Conservation (phyloP, 2,797 vertebrate species). For the Sorex maritimensis region DNA sequence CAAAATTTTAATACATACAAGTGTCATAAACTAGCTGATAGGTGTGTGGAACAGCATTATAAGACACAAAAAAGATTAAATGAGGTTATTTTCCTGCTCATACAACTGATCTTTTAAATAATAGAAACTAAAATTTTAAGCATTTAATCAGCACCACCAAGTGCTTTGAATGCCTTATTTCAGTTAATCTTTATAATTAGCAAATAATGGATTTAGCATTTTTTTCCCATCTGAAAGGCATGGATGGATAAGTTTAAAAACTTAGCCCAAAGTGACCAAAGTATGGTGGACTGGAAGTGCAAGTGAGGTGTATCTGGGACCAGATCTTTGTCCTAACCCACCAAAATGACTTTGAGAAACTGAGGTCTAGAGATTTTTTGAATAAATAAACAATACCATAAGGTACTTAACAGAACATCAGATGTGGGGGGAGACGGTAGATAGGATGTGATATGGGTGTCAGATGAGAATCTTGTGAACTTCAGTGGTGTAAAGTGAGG, state of each 20-base stretch:
- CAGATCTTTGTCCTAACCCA: background rate
- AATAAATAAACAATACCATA: background rate
- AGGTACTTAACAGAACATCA: too few species aligned
- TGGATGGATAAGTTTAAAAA: background rate
- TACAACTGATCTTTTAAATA: slow-evolving; percentile 7
- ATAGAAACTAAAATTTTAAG: background rate
- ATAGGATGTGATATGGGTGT: too few species aligned
- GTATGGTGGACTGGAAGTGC: background rate
- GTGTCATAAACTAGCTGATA: slow-evolving; percentile 29
- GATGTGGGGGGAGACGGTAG: too few species aligned
- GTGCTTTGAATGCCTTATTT: background rate
- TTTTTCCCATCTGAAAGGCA: background rate
- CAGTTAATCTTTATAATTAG: background rate
- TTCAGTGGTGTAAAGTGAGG: too few species aligned
- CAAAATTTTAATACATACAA: slow-evolving; percentile 51
- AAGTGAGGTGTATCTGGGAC: background rate
- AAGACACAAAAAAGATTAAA: slow-evolving; percentile 30
- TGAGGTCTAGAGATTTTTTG: background rate
- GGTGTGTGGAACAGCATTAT: background rate
- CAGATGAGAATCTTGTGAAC: too few species aligned
- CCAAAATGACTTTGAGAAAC: background rate
- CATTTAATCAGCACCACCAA: background rate
- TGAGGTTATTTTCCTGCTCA: slow-evolving; percentile 52
- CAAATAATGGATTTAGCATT: background rate
- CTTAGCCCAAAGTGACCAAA: background rate